Evolutionary conservation across 2,888 invertebrate species (phyloP).

Genomic region (Trachelus iudaicus): DNA sequence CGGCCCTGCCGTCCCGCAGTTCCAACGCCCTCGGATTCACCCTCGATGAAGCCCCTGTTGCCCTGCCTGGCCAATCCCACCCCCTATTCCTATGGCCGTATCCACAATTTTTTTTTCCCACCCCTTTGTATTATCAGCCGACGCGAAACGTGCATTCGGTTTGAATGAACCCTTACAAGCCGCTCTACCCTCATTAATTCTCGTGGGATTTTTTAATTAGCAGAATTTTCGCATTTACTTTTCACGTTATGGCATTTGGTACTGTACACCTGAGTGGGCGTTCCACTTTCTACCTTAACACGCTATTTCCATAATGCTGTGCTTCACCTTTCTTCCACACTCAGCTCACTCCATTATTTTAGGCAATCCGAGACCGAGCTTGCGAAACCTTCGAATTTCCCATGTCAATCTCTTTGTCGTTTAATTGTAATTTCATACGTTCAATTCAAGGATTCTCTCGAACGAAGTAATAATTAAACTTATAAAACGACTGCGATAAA

Average conservation of each 20-base stretch:
- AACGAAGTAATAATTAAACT: neutral
- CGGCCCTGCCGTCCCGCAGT: neutral
- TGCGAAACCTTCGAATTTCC: neutral
- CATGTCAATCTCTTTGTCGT: neutral
- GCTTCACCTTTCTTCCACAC: neutral
- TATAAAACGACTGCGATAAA: neutral
- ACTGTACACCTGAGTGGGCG: neutral
- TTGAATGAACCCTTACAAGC: conserved; percentile 1
- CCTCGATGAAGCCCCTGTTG: neutral
- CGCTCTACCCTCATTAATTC: neutral
- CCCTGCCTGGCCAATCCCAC: neutral
- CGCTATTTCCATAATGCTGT: neutral
- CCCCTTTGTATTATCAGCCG: conserved; percentile 1
- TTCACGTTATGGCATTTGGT: neutral
- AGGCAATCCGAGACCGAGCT: neutral
- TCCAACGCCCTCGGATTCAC: neutral
- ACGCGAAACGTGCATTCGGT: neutral
- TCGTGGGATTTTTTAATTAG: neutral
- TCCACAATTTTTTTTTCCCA: neutral
- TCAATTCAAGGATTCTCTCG: neutral
- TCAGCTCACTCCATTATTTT: neutral
- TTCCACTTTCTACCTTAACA: neutral
- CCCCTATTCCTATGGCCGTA: neutral
- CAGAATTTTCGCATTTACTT: neutral
- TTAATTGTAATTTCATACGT: neutral